Evolutionary conservation across 2,113 vertebrate species (phyloP), one percentile per base, ranked within the genome.

Genomic region (Herpailurus yagouaroundi): DNA sequence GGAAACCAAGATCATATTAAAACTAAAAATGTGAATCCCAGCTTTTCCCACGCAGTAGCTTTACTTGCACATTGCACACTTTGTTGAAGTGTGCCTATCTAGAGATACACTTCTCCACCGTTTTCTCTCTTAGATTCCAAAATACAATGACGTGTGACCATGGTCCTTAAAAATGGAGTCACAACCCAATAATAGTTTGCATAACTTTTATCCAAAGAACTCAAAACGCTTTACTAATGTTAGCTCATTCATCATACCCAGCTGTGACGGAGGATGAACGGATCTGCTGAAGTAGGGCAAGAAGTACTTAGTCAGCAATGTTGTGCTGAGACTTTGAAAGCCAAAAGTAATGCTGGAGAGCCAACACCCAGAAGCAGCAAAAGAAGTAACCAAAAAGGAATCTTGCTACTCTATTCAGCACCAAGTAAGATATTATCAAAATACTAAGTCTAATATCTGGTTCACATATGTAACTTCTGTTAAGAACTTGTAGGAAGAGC

Each of bases 161-260:
- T 15, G 45, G 33, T 52, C 27, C 41, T 77, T 84, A 95, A 82
- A 85, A 29, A 90, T 74, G 38, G 15, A 33, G 27, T 74, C 69
- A 69, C 74, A 77, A 90, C 14, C 96, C 60, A 96, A 68, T 83
- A 83, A 95, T n/a, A n/a, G 45, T 90, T 94, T 77, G 66, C 15
- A 81, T 33, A 82, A 69, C 21, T 45, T 96, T 74, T 55, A 82
- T n/a, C 66, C n/a, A 45, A 69, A 91, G 79, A 77, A 92, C 85
- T 82, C 31, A 41, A 31, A 92, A 64, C 68, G 41, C 48, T 79
- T 95, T 92, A 45, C 21, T 73, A 93, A 87, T 23, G 38, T 85
- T 79, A 85, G 74, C 38, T 96, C 92, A 88, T 45, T 87, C 64
- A 41, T 97, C 60, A 76, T 18, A 52, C 55, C 55, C 21, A 11